These are phyloP conservation scores for Platerodrilus igneus DNA, from an alignment of 2,888 invertebrate genomes.

Conservation along the genomic window DNA sequence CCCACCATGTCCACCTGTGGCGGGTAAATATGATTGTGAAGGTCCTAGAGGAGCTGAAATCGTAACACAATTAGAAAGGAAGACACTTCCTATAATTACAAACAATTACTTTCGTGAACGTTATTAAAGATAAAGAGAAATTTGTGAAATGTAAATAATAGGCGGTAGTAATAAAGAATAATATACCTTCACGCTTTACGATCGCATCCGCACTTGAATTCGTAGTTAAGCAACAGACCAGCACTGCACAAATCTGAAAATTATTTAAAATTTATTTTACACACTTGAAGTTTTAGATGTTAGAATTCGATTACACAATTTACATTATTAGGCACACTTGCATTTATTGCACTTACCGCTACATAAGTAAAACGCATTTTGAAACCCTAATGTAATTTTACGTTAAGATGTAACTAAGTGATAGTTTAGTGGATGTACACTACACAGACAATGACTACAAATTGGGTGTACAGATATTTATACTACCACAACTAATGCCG, in stretches of 20 bases:
- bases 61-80: not conserved
- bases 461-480: constrained; percentile 30
- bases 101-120: no score
- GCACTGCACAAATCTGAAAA: constrained; percentile 37
- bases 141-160: not conserved
- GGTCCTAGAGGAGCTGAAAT: constrained; percentile 15
- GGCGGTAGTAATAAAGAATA: constrained; percentile 2
- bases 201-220: constrained; percentile 31
- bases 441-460: constrained; percentile 28
- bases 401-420: not conserved
- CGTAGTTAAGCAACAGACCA: constrained; percentile 31
- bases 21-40: constrained; percentile 15
- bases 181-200: constrained; percentile 40
- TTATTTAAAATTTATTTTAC: not conserved
- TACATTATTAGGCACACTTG: not conserved
- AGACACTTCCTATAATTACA: no score
- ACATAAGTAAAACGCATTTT: constrained; percentile 11
- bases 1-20: constrained; percentile 10
- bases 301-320: not conserved
- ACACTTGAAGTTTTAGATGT: not conserved
- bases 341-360: constrained; percentile 18
- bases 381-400: not conserved
- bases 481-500: constrained; percentile 23
- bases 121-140: no score
- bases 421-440: constrained; percentile 26